These are phyloP conservation scores for Dinocampus coccinellae DNA, from an alignment of 2,888 invertebrate species.

Conservation along the genomic window DNA sequence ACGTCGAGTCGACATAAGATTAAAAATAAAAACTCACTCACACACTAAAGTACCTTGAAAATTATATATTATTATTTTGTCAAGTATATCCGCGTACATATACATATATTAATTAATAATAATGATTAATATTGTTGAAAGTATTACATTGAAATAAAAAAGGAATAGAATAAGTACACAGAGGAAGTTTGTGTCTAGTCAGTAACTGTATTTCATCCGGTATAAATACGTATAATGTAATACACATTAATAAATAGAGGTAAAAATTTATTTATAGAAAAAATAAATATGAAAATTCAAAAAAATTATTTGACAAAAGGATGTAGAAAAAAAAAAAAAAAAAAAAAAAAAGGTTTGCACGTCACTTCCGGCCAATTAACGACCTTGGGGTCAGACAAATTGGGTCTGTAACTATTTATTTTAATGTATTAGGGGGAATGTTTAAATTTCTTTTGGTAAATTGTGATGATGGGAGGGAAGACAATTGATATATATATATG, in stretches of 20 bases:
- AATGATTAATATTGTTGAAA: background rate
- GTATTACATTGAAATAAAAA: background rate
- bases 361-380: constrained; percentile 59
- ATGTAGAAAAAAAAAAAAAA: constrained; percentile 20
- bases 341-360: constrained; percentile 38
- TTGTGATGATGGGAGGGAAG: background rate
- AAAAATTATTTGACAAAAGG: constrained; percentile 4
- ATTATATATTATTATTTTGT: background rate
- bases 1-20: background rate
- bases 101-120: background rate
- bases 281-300: background rate
- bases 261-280: background rate
- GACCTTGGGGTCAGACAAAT: constrained; percentile 26
- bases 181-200: background rate
- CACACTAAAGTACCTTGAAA: background rate
- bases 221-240: background rate
- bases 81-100: background rate
- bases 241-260: background rate
- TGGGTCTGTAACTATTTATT: constrained; percentile 11
- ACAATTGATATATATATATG: background rate
- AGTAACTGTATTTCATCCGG: constrained; percentile 13
- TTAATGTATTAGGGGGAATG: background rate
- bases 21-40: background rate
- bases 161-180: background rate
- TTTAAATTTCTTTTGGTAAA: background rate